phyloP scores from a whole-genome alignment of 2,797 vertebrate genomes.

The Lemur catta region DNA sequence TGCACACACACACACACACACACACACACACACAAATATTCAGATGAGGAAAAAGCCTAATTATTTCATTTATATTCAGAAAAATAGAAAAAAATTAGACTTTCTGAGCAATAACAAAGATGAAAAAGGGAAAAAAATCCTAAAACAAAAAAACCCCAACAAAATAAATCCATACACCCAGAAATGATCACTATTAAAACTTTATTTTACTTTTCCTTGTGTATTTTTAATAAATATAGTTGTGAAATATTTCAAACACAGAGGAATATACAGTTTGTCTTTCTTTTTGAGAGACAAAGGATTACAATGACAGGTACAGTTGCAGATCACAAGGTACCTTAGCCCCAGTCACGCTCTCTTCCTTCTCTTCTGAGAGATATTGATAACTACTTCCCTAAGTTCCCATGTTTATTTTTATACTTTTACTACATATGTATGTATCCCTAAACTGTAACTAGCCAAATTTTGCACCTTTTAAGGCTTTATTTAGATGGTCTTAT shows the following conservation, averaged over 20 bases:
- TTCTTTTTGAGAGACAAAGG: neutral
- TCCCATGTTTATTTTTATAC: neutral
- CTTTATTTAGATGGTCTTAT: neutral
- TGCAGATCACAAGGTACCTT: neutral
- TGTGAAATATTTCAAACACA: neutral
- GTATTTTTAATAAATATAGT: neutral
- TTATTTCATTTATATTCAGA: neutral
- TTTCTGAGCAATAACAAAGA: neutral
- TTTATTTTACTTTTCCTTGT: conserved; percentile 30
- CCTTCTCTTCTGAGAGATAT: neutral
- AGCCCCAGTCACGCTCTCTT: neutral
- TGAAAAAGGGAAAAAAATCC: neutral
- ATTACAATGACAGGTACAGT: neutral
- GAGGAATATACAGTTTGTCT: neutral
- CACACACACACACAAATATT: neutral
- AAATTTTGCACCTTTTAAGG: neutral
- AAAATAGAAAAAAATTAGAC: neutral
- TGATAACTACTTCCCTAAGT: neutral
- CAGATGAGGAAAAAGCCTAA: neutral
- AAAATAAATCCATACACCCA: neutral
- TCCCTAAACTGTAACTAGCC: neutral
- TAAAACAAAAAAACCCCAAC: neutral
- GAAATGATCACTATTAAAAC: neutral
- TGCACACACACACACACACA: too few relatives aligned
- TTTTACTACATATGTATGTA: neutral